These are phyloP conservation scores for Euplexia lucipara DNA, from an alignment of 2,888 invertebrate genomes.

Conservation along the genomic window DNA sequence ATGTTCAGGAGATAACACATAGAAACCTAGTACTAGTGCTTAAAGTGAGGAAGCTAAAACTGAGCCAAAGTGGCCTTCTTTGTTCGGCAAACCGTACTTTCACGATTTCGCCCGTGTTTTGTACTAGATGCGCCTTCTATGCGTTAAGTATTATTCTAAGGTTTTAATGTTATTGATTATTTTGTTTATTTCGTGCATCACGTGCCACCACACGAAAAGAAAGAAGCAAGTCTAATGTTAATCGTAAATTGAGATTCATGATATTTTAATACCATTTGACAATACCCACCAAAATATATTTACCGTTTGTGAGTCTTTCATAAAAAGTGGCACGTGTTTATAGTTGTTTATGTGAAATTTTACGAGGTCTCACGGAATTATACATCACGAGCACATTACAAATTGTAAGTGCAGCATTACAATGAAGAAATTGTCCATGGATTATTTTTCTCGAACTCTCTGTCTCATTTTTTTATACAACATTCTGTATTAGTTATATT, in stretches of 20 bases:
- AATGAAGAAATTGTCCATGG: slow-evolving; percentile 19
- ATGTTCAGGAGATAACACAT: too few species aligned
- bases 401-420: slow-evolving; percentile 39
- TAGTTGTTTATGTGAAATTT: slow-evolving; percentile 57
- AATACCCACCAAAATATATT: slow-evolving; percentile 51
- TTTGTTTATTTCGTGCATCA: slow-evolving; percentile 34
- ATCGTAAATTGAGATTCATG: slow-evolving; percentile 57
- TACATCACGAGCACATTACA: slow-evolving; percentile 37
- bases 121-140: too few species aligned
- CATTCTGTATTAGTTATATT: too few species aligned
- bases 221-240: slow-evolving; percentile 54
- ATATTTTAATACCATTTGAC: slow-evolving; percentile 52
- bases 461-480: slow-evolving; percentile 22
- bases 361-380: slow-evolving; percentile 21
- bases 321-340: slow-evolving; percentile 62
- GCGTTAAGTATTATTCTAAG: too few species aligned
- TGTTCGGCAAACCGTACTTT: too few species aligned
- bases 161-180: slow-evolving; percentile 7
- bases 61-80: too few species aligned
- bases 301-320: slow-evolving; percentile 55
- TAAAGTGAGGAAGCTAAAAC: too few species aligned
- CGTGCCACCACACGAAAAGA: slow-evolving; percentile 55
- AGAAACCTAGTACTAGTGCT: too few species aligned
- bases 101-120: too few species aligned
- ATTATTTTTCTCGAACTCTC: slow-evolving; percentile 23